These are phyloP conservation scores for Acanthoscelides obtectus DNA, from an alignment of 2,888 invertebrate genomes.

Conservation along the genomic window DNA sequence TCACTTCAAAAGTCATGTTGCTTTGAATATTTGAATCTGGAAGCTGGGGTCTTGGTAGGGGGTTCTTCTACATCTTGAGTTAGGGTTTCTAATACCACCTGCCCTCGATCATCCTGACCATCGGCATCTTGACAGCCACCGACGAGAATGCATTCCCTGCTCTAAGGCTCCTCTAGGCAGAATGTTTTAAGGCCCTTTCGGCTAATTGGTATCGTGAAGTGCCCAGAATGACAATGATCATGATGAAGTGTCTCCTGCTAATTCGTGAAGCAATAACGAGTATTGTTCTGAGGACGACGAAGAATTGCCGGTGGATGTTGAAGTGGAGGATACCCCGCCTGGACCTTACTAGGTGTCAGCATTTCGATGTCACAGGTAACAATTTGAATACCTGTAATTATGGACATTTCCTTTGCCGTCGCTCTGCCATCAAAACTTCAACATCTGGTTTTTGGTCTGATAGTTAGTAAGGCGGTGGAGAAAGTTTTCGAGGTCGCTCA, in stretches of 20 bases:
- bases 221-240: slow-evolving; percentile 50
- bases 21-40: no score
- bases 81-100: no score
- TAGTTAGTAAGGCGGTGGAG: no score
- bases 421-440: no score
- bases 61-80: no score
- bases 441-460: no score
- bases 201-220: not conserved
- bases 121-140: not conserved
- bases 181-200: not conserved
- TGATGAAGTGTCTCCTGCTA: slow-evolving; percentile 41
- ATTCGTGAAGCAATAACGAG: slow-evolving; percentile 41
- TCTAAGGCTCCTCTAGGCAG: not conserved
- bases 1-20: no score
- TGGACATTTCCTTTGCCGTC: no score
- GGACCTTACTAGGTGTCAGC: slow-evolving; percentile 45
- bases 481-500: no score
- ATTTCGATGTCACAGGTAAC: slow-evolving; percentile 9
- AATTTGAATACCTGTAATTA: no score
- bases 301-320: slow-evolving; percentile 42
- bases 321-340: slow-evolving; percentile 42
- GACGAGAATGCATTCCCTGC: not conserved
- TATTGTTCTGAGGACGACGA: slow-evolving; percentile 43
- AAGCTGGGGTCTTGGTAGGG: no score
- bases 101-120: not conserved